phyloP scores from a whole-genome alignment of 2,888 invertebrate genomes.

The Myopa testacea region DNA sequence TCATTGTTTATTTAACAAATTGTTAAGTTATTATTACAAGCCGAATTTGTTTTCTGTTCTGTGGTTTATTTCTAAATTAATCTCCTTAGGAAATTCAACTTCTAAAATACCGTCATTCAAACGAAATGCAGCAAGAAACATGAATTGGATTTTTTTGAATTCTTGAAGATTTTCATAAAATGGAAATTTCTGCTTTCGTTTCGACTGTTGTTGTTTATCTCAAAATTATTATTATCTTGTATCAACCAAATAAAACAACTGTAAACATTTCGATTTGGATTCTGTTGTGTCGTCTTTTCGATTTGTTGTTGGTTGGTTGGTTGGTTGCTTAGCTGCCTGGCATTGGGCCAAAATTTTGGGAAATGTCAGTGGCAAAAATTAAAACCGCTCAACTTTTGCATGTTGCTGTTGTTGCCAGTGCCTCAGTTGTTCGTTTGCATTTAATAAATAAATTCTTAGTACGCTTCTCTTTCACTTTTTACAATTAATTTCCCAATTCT shows the following conservation, averaged over 20 bases:
- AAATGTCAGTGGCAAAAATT: constrained; percentile 36
- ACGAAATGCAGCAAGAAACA: too few species aligned
- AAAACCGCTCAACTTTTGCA: background rate
- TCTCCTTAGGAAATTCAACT: too few species aligned
- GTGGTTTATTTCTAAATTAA: too few species aligned
- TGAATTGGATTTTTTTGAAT: background rate
- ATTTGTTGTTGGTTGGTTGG: constrained; percentile 21
- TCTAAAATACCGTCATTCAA: too few species aligned
- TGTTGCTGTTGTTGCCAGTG: background rate
- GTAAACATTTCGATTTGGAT: background rate
- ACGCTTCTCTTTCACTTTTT: background rate
- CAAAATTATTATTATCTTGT: background rate
- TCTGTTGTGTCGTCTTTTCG: background rate
- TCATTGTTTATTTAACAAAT: too few species aligned
- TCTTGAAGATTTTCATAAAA: background rate
- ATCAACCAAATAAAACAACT: background rate
- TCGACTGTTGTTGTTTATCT: background rate
- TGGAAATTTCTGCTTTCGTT: background rate
- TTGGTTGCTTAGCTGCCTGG: constrained; percentile 5
- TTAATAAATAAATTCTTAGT: constrained; percentile 1
- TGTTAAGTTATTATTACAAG: too few species aligned
- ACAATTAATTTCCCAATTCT: background rate
- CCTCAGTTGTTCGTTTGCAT: background rate
- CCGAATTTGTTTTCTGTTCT: too few species aligned
- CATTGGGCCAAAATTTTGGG: constrained; percentile 22